Evolutionary conservation across 2,888 invertebrate species (phyloP), one percentile per base, ranked within the genome.

Genomic region (Phyto melanocephala): DNA sequence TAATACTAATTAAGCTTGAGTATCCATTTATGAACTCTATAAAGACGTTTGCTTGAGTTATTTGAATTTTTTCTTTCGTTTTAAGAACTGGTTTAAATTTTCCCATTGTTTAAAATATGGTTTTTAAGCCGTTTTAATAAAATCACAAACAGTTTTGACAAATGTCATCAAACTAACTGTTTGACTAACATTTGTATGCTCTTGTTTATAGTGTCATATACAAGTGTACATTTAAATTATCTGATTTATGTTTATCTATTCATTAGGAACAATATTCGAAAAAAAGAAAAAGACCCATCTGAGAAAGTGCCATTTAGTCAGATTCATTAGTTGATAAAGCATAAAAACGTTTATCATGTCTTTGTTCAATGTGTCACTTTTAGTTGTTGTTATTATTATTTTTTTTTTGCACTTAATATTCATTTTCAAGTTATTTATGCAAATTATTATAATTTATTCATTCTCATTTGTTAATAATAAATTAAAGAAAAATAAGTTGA

Each of bases 291-390:
- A 24, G n/a, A 28, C 6, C 6, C 37, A 22, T 35, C 63, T 35
- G 15, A 35, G 3, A 33, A 8, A 35, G 54, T 68, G 24, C 8
- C 60, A 33, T 52, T 58, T 22, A 35, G n/a, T n/a, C n/a, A n/a
- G 22, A 35, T 45, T 68, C 67, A 62, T 77, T 60, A 67, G 17
- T n/a, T n/a, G n/a, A n/a, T 28, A 67, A 77, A 15, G n/a, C 74
- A 62, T 60, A 67, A 52, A 33, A 33, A 24, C 24, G 22, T 79
- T 67, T 65, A 75, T 75, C 42, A 77, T 54, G 42, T 52, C 68
- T 74, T 70, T 74, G 58, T 77, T 74, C 3, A 37, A 35, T 58
- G 58, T 65, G 65, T 62, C 78, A 47, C 15, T 62, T 68, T 52
- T 10, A 54, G 20, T 65, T 50, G 47, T 22, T 58, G 37, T 58